phyloP scores from a whole-genome alignment of 1,140 invertebrate genomes.

The Gryllus bimaculatus region DNA sequence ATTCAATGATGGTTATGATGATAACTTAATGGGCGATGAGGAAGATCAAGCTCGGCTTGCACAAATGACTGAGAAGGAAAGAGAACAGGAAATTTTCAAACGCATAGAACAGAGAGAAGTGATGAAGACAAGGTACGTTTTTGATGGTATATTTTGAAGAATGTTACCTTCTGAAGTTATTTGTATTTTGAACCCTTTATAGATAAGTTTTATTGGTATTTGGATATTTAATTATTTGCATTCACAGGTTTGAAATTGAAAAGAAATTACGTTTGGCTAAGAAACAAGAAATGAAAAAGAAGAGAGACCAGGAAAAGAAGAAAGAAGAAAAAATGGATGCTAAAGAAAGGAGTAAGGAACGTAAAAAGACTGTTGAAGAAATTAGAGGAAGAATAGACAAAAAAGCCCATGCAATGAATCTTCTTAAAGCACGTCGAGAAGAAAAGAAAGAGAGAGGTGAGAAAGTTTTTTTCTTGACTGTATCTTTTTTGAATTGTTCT shows the following conservation, averaged over 20 bases:
- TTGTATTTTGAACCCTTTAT: not conserved
- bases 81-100: conserved; percentile 95
- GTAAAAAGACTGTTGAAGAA: conserved; percentile 86
- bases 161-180: not conserved
- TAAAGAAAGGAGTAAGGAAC: conserved; percentile 74
- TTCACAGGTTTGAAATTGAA: conserved; percentile 85
- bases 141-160: not conserved
- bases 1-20: conserved; percentile 83
- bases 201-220: not conserved
- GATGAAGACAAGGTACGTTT: conserved; percentile 67
- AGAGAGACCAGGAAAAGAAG: conserved; percentile 39
- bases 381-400: conserved; percentile 72
- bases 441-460: conserved; percentile 61
- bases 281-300: conserved; percentile 60
- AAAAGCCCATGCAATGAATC: conserved; percentile 82
- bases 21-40: conserved; percentile 94
- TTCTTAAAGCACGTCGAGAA: conserved; percentile 80
- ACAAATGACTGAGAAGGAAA: conserved; percentile 91
- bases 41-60: conserved; percentile 83
- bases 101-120: conserved; percentile 87
- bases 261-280: conserved; percentile 82
- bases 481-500: not conserved
- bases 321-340: conserved; percentile 57
- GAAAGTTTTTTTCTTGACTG: conserved; percentile 10
- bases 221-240: conserved; percentile 18